A percentile compares a stretch with the other conserved stretches of the same genome.
phyloP scores from a whole-genome alignment of 1,140 invertebrate genomes.

The Melanaphis sacchari region DNA sequence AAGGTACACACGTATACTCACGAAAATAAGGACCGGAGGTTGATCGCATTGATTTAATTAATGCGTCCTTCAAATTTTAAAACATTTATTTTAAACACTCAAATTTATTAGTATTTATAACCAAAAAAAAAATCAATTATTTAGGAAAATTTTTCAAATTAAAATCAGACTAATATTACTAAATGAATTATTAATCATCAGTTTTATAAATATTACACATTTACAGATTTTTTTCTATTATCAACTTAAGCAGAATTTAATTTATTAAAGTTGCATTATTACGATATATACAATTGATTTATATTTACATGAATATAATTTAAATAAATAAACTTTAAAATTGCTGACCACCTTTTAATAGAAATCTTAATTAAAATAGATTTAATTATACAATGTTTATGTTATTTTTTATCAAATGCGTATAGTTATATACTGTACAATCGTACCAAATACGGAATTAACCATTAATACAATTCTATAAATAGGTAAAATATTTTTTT shows the following conservation, averaged over 20 bases:
- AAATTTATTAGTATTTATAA: neutral
- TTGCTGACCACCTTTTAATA: neutral
- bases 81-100: neutral
- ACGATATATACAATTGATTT: neutral
- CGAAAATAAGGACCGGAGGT: slow-evolving; percentile 21
- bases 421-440: neutral
- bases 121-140: neutral
- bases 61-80: neutral
- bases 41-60: neutral
- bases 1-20: neutral
- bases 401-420: neutral
- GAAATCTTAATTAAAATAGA: neutral
- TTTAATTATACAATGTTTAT: neutral
- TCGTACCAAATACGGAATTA: neutral
- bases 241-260: neutral
- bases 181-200: neutral
- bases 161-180: neutral
- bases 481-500: neutral
- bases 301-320: neutral
- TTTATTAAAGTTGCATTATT: neutral
- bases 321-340: neutral
- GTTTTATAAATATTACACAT: neutral
- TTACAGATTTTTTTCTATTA: neutral
- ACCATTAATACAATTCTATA: neutral
- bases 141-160: neutral